Evolutionary conservation across 2,888 invertebrate species (phyloP).

Genomic region (Brenthis ino): DNA sequence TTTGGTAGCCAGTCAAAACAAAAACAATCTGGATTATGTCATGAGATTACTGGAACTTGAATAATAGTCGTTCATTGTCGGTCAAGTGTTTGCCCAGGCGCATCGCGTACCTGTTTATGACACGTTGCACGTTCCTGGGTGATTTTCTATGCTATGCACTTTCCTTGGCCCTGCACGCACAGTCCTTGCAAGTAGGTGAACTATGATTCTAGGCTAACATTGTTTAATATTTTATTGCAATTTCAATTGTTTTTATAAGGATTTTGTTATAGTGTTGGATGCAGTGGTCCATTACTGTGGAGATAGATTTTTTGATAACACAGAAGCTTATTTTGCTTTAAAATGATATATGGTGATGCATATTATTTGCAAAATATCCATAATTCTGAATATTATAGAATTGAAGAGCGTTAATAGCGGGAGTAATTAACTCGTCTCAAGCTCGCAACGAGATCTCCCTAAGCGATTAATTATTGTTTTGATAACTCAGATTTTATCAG

Average conservation of each 20-base stretch:
- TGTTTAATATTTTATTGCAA: constrained; percentile 13
- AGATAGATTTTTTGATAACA: too few species aligned
- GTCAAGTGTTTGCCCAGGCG: constrained; percentile 57
- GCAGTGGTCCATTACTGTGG: too few species aligned
- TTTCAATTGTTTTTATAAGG: background rate
- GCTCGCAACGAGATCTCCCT: too few species aligned
- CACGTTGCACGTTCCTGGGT: constrained; percentile 56
- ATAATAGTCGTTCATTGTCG: constrained; percentile 64
- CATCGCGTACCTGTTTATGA: constrained; percentile 50
- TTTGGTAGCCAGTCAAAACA: constrained; percentile 17
- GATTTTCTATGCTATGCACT: constrained; percentile 70
- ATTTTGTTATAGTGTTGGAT: too few species aligned
- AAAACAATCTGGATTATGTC: constrained; percentile 73
- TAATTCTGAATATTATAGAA: too few species aligned
- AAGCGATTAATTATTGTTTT: too few species aligned
- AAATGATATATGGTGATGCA: too few species aligned
- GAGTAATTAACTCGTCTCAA: too few species aligned
- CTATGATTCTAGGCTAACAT: constrained; percentile 55
- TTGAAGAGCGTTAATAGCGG: too few species aligned
- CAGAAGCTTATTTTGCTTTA: too few species aligned
- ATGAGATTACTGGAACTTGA: constrained; percentile 76
- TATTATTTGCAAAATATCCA: too few species aligned
- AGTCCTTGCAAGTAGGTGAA: constrained; percentile 67
- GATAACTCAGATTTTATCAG: too few species aligned
- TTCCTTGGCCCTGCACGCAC: constrained; percentile 56